Evolutionary conservation across 1,140 invertebrate species (phyloP).

Genomic region (Heliothis subflexa): DNA sequence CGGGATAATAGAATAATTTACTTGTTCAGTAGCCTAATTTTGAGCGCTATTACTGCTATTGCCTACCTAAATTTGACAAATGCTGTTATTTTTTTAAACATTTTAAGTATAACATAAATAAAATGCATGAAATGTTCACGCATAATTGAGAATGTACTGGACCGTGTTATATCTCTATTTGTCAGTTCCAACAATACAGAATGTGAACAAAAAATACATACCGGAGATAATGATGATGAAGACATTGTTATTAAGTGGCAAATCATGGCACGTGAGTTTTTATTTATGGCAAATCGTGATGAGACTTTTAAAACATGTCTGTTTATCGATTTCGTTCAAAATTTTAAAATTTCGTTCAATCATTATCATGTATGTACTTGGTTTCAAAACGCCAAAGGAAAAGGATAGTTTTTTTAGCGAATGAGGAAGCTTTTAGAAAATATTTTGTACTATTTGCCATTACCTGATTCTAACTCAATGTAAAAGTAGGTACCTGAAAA

Average conservation of each 20-base stretch:
- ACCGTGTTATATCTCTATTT: not conserved
- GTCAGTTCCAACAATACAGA: slow-evolving; percentile 18
- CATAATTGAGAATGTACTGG: slow-evolving; percentile 11
- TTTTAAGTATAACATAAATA: not conserved
- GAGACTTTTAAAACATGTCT: not conserved
- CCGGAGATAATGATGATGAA: slow-evolving; percentile 15
- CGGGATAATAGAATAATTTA: too few relatives aligned
- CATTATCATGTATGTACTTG: too few relatives aligned
- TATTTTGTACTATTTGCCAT: too few relatives aligned
- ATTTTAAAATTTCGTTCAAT: too few relatives aligned
- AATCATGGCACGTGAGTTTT: not conserved
- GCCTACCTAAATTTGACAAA: too few relatives aligned
- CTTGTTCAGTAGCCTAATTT: too few relatives aligned
- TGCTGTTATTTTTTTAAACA: not conserved
- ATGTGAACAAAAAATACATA: not conserved
- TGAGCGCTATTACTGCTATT: too few relatives aligned
- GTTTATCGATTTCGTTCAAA: not conserved
- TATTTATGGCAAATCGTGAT: not conserved
- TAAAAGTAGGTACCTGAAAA: too few relatives aligned
- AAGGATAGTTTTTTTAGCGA: too few relatives aligned
- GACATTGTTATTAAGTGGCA: not conserved
- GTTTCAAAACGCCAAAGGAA: too few relatives aligned
- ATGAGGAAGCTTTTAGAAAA: too few relatives aligned
- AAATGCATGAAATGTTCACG: not conserved
- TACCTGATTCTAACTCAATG: too few relatives aligned